Evolutionary conservation across 2,888 invertebrate genomes (phyloP).

Genomic region (Stenichneumon culpator): DNA sequence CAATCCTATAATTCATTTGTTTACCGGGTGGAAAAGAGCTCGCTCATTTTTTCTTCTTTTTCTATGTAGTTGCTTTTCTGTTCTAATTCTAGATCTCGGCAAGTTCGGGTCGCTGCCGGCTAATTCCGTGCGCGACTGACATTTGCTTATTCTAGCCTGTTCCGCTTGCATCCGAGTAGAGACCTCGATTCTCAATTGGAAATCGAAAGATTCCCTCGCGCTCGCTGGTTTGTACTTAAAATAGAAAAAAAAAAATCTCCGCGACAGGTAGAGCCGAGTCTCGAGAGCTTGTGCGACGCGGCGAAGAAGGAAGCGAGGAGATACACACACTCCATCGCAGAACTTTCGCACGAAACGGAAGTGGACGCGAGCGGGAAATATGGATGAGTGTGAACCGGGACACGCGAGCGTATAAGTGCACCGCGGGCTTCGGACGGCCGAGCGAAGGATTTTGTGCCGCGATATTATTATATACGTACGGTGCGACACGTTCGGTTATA

Average conservation of each 20-base stretch:
- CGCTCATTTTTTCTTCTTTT: background rate
- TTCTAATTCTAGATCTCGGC: conserved; percentile 46
- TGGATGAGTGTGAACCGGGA: conserved; percentile 62
- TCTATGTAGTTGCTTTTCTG: conserved; percentile 7
- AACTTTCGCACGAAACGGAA: conserved; percentile 59
- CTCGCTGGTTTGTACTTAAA: background rate
- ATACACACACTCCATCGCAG: conserved; percentile 19
- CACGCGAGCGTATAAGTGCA: conserved; percentile 61
- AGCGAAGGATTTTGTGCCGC: conserved; percentile 48
- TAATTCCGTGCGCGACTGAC: conserved; percentile 58
- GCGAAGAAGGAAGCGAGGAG: conserved; percentile 15
- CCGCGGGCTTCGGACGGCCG: conserved; percentile 9
- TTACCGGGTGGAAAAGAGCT: conserved; percentile 2
- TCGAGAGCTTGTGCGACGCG: conserved; percentile 14
- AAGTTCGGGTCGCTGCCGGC: conserved; percentile 44
- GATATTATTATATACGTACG: conserved; percentile 30
- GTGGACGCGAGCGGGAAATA: conserved; percentile 55
- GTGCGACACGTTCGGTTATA: background rate
- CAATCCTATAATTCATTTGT: conserved; percentile 33
- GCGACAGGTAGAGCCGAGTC: conserved; percentile 17
- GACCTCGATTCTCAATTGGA: conserved; percentile 57
- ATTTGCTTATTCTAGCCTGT: conserved; percentile 59
- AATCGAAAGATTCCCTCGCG: conserved; percentile 47
- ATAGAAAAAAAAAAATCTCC: conserved; percentile 10
- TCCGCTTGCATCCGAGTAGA: conserved; percentile 28